These are phyloP conservation scores for Mythimna albipuncta DNA, from an alignment of 2,888 invertebrate species.

Conservation along the genomic window DNA sequence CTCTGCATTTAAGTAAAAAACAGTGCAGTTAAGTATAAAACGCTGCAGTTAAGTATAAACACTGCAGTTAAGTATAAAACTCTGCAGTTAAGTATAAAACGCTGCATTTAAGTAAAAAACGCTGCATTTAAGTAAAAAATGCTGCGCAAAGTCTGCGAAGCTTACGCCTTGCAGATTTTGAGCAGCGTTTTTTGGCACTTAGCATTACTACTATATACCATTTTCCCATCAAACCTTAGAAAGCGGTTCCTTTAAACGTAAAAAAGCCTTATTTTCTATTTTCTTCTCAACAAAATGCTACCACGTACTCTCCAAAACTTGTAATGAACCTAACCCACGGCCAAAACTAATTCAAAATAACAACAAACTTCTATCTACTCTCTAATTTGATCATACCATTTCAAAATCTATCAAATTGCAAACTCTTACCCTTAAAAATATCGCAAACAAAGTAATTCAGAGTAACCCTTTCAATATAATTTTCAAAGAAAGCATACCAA, in stretches of 20 bases:
- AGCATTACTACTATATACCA: neutral
- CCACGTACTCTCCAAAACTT: neutral
- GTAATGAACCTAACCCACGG: neutral
- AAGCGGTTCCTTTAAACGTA: neutral
- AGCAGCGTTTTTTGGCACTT: no score
- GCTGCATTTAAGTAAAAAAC: no score
- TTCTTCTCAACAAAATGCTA: neutral
- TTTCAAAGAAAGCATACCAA: conserved; percentile 71
- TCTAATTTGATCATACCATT: conserved; percentile 49
- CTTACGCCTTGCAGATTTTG: no score
- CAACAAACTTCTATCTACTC: conserved; percentile 50
- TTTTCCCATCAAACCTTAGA: neutral
- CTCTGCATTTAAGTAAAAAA: no score
- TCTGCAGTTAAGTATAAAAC: no score
- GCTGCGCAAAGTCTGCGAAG: no score
- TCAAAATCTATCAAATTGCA: conserved; percentile 41
- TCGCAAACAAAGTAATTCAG: conserved; percentile 64
- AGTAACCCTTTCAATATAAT: conserved; percentile 72
- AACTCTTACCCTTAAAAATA: conserved; percentile 61
- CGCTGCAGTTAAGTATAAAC: no score
- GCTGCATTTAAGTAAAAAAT: no score
- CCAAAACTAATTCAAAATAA: conserved; percentile 32
- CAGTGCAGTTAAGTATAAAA: no score
- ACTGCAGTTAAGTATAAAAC: no score
- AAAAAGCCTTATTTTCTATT: no score